A percentile compares a stretch with the other conserved stretches of the same genome.
Evolutionary conservation across 2,888 invertebrate species (phyloP).

Genomic region (Himalopsyche tibetana): DNA sequence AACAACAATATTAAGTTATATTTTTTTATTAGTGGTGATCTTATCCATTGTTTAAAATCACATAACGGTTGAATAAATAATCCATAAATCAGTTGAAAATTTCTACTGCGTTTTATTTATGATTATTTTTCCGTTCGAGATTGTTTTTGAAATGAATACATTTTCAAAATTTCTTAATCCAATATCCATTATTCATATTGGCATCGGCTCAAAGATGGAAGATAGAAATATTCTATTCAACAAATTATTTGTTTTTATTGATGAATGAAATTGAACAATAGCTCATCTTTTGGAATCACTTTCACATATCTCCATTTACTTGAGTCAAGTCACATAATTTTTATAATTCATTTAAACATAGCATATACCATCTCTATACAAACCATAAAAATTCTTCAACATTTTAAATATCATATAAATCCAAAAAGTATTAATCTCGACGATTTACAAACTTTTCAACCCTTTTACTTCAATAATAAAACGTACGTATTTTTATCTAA

Average conservation of each 20-base stretch:
- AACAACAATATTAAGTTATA: slow-evolving; percentile 22
- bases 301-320: too few relatives aligned
- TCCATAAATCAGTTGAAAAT: slow-evolving; percentile 2
- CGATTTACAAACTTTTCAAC: too few relatives aligned
- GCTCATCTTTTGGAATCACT: too few relatives aligned
- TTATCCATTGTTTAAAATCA: slow-evolving; percentile 15
- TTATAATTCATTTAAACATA: too few relatives aligned
- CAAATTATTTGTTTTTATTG: not conserved
- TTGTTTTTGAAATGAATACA: slow-evolving; percentile 19
- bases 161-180: slow-evolving; percentile 16
- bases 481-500: too few relatives aligned
- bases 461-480: too few relatives aligned
- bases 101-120: slow-evolving; percentile 31
- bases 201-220: not conserved
- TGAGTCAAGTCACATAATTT: too few relatives aligned
- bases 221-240: slow-evolving; percentile 4
- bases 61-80: slow-evolving; percentile 26
- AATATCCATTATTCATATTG: not conserved
- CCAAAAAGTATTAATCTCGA: too few relatives aligned
- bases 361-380: too few relatives aligned
- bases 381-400: too few relatives aligned
- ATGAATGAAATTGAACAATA: too few relatives aligned
- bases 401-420: too few relatives aligned
- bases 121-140: not conserved
- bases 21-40: slow-evolving; percentile 14